These are phyloP conservation scores for Philhelius pedissequus DNA, from an alignment of 2,888 invertebrate species.

Conservation along the genomic window DNA sequence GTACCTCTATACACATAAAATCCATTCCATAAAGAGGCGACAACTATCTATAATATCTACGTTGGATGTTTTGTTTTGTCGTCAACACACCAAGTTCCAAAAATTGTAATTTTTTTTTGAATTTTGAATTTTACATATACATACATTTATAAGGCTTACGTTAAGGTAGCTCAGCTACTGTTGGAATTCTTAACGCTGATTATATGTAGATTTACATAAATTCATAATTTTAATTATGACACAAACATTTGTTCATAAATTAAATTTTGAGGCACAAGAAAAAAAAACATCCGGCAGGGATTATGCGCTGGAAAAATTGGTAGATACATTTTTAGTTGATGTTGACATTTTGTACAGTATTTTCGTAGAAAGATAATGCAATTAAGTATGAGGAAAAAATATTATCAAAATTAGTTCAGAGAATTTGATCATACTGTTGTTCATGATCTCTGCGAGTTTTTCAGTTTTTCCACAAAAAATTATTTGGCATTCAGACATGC, in stretches of 20 bases:
- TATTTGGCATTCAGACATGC: too few relatives aligned
- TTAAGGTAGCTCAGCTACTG: conserved; percentile 58
- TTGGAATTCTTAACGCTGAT: conserved; percentile 65
- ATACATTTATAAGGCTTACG: neutral
- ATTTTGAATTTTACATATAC: neutral
- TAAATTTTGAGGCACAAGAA: neutral
- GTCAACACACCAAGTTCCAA: neutral
- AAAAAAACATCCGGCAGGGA: neutral
- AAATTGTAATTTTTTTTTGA: neutral
- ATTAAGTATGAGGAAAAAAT: too few relatives aligned
- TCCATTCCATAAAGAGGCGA: neutral
- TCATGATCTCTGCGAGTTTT: too few relatives aligned
- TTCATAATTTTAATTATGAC: conserved; percentile 65
- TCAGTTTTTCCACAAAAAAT: too few relatives aligned
- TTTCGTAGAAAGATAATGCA: too few relatives aligned
- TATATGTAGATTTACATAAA: conserved; percentile 59
- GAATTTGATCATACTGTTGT: too few relatives aligned
- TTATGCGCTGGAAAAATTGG: neutral
- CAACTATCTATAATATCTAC: neutral
- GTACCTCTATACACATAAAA: conserved; percentile 6
- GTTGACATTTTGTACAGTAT: too few relatives aligned
- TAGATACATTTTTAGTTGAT: too few relatives aligned
- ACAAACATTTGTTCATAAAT: conserved; percentile 13
- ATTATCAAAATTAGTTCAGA: too few relatives aligned
- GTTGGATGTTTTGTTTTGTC: neutral